Evolutionary conservation across 2,888 invertebrate genomes (phyloP), one percentile per base, ranked within the genome.

Genomic region (Cynaeus angustus): DNA sequence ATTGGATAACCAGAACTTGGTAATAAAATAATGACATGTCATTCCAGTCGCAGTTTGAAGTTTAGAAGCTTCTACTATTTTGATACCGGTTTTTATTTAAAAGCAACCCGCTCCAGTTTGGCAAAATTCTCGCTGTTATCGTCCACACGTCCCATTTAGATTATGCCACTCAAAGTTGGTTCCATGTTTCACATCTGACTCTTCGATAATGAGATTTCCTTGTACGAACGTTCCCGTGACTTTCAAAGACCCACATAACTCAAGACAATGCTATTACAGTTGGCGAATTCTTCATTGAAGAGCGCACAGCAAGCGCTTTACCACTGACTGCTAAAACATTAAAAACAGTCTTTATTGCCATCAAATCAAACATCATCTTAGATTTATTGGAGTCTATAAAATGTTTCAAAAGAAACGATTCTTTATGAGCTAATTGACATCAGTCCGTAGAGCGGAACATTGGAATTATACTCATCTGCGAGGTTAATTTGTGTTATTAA

Each of bases 141-240:
- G 12, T 13, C 46, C 1, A 45, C 30, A 28, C 30, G 46, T 41
- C 41, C 56, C 10, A 38, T 56, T 56, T 56, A 56, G 56, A 56
- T 56, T 30, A 28, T 12, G 26, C 13, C 14, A 53, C 13, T 33
- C 37, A 26, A 10, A 5, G 43, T 26, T 43, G 38, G 37, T 53
- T 26, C 53, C 37, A 33, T 26, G 56, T 53, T 53, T 53, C 53
- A 37, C 37, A 53, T 53, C 37, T 53, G 37, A 6, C 26, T 7
- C 30, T n/a, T 37, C 64, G 75, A 73, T 78, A 77, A 74, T 76
- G 75, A 72, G 75, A 75, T 77, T 77, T 77, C 75, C 76, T 76
- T 77, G 77, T 78, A 75, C 69, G 76, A 70, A 69, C 68, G 70
- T 73, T 69, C 72, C 68, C 67, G 73, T 69, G 71, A 71, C 73